Conservation (phyloP, 2,797 vertebrate genomes). For the Graptemys geographica region DNA sequence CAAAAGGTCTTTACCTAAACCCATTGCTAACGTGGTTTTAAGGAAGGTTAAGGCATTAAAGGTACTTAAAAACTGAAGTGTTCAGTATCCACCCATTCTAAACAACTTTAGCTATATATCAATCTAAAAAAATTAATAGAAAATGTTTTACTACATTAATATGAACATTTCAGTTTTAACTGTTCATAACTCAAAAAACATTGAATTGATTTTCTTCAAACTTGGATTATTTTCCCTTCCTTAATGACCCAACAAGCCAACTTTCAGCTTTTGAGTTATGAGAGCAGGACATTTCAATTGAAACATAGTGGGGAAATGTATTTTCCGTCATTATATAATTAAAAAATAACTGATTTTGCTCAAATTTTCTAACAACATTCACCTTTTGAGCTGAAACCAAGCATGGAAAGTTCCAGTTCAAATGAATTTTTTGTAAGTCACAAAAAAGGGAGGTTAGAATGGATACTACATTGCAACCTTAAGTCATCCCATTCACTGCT, state of each 20-base stretch:
- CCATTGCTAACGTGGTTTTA: not conserved
- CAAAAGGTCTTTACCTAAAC: not conserved
- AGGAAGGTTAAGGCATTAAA: not conserved
- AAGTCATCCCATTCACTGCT: not conserved
- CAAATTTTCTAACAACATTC: not conserved
- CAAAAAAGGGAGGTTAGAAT: not conserved
- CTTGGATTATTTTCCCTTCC: not conserved
- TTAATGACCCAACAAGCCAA: not conserved
- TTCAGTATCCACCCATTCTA: not conserved
- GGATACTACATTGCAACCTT: not conserved
- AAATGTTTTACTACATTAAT: not conserved
- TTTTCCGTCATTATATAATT: not conserved
- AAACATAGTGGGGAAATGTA: not conserved
- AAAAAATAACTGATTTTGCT: not conserved
- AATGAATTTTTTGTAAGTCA: not conserved
- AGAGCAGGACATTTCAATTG: not conserved
- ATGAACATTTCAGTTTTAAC: not conserved
- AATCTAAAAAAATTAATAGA: not conserved
- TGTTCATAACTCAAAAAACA: not conserved
- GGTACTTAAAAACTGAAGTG: not conserved
- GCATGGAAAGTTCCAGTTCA: not conserved
- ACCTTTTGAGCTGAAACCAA: not conserved
- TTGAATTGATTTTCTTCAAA: not conserved
- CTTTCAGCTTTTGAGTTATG: not conserved
- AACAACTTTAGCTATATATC: not conserved